Evolutionary conservation across 2,113 vertebrate species (phyloP), one percentile per base, ranked within the genome.

Genomic region (Columbina picui): DNA sequence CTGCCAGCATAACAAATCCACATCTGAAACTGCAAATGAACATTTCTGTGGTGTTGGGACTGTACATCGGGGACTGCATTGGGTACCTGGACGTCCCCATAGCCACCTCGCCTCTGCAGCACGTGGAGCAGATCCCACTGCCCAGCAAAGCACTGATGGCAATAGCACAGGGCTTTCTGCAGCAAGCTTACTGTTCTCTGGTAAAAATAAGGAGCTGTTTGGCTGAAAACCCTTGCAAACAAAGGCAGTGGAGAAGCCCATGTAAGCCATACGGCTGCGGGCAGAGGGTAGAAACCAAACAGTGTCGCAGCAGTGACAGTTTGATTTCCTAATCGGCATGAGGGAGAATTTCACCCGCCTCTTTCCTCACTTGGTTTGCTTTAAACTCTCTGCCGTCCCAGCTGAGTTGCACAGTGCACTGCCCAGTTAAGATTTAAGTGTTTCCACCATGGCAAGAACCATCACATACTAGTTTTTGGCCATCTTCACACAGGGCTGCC

Each of bases 71-170:
- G 41, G 22, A 10, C 34, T 38, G n/a, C 30, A 18, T 13, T 71
- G 0, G 0, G 32, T 34, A 47, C 13, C 36, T 1, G 1, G 18
- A 18, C 20, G 4, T 15, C 19, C 18, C 6, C 45, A 27, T 1
- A 2, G 50, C 14, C 20, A 56, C 18, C 29, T 11, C 1, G 47
- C 9, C 23, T 34, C 45, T 43, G 23, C 1, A 9, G 43, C 27
- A 27, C 6, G 2, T 36, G 39, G 23, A 84, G 45, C 47, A 70
- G 36, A 89, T 38, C 75, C 60, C 52, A 27, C 8, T 9, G 21
- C 39, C 69, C 74, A 38, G 30, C n/a, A 43, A 19, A 83, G 19
- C 18, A 12, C 63, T 4, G 59, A 32, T 14, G 36, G 36, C 23
- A 14, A 6, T 1, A 53, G 16, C 0, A 2, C 27, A 12, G 12